Evolutionary conservation across 1,140 invertebrate genomes (phyloP).

Genomic region (Aphis gossypii): DNA sequence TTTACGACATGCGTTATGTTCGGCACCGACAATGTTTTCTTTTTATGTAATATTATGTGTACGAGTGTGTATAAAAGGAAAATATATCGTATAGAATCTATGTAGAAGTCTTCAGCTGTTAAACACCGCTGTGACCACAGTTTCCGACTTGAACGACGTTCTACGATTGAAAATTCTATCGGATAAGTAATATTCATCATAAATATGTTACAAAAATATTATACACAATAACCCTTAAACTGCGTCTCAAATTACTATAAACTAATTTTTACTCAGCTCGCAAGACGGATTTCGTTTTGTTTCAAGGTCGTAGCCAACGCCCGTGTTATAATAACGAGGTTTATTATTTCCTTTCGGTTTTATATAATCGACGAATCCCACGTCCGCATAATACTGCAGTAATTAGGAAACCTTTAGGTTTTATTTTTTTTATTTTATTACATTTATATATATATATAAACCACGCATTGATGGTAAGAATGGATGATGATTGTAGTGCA

Average conservation of each 20-base stretch:
- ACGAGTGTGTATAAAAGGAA: not conserved
- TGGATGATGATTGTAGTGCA: not conserved
- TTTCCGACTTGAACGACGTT: not conserved
- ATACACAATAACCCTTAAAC: not conserved
- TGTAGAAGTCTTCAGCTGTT: not conserved
- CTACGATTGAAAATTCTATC: not conserved
- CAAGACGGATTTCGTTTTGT: not conserved
- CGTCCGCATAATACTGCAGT: not conserved
- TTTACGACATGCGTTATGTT: not conserved
- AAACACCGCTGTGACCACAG: not conserved
- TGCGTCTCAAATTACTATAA: not conserved
- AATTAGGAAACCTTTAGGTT: not conserved
- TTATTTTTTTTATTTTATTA: not conserved
- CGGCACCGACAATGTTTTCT: not conserved
- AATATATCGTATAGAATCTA: not conserved
- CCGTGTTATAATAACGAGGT: not conserved
- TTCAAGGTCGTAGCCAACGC: not conserved
- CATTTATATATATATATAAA: not conserved
- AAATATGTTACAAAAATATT: not conserved
- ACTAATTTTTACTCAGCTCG: not conserved
- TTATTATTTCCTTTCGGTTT: not conserved
- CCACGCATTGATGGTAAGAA: not conserved
- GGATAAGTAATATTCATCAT: not conserved
- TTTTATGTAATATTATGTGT: not conserved
- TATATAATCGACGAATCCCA: not conserved